Conservation (phyloP, 1,140 invertebrate species). For the Aethina tumida region DNA sequence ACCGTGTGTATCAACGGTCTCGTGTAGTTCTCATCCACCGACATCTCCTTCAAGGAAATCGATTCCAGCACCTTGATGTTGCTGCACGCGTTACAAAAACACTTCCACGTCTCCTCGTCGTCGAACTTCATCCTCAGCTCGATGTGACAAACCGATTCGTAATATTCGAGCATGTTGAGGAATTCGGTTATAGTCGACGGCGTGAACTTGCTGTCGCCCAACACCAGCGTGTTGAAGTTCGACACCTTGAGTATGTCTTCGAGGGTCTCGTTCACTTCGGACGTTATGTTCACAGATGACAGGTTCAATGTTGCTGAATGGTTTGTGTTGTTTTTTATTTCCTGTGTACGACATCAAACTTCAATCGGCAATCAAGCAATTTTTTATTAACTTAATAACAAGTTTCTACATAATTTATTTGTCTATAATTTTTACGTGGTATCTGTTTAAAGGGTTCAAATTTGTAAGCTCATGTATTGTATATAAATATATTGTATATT, state of each 20-base stretch:
- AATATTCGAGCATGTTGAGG: constrained; percentile 30
- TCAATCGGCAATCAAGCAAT: constrained; percentile 5
- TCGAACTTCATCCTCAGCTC: constrained; percentile 26
- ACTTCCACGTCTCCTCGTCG: constrained; percentile 26
- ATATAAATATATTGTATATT: background rate
- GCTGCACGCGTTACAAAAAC: constrained; percentile 24
- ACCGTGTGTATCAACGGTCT: constrained; percentile 22
- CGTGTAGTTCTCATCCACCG: constrained; percentile 26
- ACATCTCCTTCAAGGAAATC: constrained; percentile 26
- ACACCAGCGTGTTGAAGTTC: constrained; percentile 26
- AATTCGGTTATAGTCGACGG: constrained; percentile 28
- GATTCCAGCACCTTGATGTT: constrained; percentile 22
- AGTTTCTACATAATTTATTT: background rate
- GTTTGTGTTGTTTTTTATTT: constrained; percentile 30
- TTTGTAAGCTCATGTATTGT: too few species aligned
- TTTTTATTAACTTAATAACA: background rate
- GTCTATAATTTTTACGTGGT: too few species aligned
- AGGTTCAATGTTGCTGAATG: constrained; percentile 29
- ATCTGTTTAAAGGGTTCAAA: too few species aligned
- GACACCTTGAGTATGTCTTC: constrained; percentile 30
- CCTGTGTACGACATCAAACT: too few species aligned
- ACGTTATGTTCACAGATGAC: constrained; percentile 23
- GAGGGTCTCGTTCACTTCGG: constrained; percentile 29
- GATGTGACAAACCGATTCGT: constrained; percentile 26
- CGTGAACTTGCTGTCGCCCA: constrained; percentile 28